These are phyloP conservation scores for Busseola fusca DNA, from an alignment of 2,888 invertebrate genomes.

Conservation along the genomic window DNA sequence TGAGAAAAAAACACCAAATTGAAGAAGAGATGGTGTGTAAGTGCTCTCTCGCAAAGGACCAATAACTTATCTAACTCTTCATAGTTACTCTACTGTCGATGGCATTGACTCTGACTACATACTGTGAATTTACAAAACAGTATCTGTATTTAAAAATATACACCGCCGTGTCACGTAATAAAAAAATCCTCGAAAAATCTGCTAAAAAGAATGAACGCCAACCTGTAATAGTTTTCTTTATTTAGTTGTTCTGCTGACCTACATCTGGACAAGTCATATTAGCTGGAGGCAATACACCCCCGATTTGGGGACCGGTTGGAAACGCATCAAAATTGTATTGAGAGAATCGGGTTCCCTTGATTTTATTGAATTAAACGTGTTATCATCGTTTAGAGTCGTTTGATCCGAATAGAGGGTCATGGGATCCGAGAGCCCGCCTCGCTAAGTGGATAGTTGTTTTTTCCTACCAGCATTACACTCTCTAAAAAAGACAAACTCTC, in stretches of 20 bases:
- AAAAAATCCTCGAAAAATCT: neutral
- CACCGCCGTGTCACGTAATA: neutral
- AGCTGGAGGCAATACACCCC: conserved; percentile 52
- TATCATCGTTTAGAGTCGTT: conserved; percentile 9
- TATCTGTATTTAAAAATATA: neutral
- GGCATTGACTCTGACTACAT: neutral
- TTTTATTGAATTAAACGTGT: conserved; percentile 21
- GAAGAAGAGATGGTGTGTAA: neutral
- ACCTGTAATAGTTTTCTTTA: conserved; percentile 53
- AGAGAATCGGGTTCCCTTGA: conserved; percentile 1
- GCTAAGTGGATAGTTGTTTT: neutral
- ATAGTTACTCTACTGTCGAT: neutral
- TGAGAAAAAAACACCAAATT: too few species aligned
- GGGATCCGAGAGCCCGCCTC: neutral
- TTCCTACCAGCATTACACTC: neutral
- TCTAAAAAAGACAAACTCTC: conserved; percentile 2
- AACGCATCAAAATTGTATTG: conserved; percentile 41
- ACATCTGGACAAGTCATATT: conserved; percentile 66
- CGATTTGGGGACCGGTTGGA: conserved; percentile 41
- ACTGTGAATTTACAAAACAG: neutral
- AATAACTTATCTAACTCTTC: neutral
- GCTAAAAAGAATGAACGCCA: neutral
- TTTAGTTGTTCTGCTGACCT: conserved; percentile 66
- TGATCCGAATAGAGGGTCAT: neutral
- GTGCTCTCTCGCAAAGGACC: neutral